Evolutionary conservation across 2,797 vertebrate species (phyloP), one percentile per base, ranked within the genome.

Genomic region (Jordanella pulchra): DNA sequence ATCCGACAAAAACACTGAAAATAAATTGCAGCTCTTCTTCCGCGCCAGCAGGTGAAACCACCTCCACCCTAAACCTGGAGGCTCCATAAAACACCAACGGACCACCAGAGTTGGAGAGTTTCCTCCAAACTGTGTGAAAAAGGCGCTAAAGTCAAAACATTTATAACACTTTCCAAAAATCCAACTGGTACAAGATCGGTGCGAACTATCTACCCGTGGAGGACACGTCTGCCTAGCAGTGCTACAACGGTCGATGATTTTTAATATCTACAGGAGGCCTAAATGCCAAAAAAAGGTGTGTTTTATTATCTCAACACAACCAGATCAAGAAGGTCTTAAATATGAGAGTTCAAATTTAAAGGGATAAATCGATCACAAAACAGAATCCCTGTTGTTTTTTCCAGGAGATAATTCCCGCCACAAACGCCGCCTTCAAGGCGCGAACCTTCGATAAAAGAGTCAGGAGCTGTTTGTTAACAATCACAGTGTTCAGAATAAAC

Each of bases 1-100:
- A 72, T 74, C 56, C 69, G 69, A 82, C 55, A 42, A 75, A 71
- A 70, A 82, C 69, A 66, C 68, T 30, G 15, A 79, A 71, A 75
- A 82, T 74, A 23, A 13, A 30, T 32, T 67, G 51, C 53, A 72
- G 66, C 58, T 32, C 60, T 27, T 69, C 54, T 30, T 69, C 54
- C 58, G 13, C 60, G 60, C 65, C 54, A 44, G 53, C 23, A 35
- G 79, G 64, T 72, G 61, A 65, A 69, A 63, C 58, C 42, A 39
- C 55, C 35, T 63, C 67, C 47, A 42, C 32, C 67, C 28, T 68
- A 44, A 69, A 71, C 71, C 78, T 69, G 56, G 79, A 86, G 78
- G 77, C 66, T 77, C 67, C 30, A 54, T 73, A 72, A 80, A 73
- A 79, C 82, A 85, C 66, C 65, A 60, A 71, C 58, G 60, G 77